Base-by-base conservation (phyloP, 2,797 vertebrate species). In the Aplochiton taeniatus region DNA sequence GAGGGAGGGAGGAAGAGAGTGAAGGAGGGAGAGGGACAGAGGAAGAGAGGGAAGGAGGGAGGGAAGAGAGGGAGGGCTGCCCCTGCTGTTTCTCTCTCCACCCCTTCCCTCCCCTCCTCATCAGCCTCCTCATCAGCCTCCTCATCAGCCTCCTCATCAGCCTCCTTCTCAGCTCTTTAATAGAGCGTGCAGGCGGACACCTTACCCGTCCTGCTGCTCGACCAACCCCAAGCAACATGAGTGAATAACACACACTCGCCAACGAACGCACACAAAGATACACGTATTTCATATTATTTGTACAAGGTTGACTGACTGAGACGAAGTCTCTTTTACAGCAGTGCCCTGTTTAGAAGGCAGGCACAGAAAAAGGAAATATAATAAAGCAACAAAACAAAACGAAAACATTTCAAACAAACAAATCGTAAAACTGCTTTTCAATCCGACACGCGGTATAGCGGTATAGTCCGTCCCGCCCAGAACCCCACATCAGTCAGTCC, bases 141-240 rank as follows among this genome's bases (percentile, higher is more conserved):
- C 19, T 12, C 75, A 72, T 62, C n/a, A 65, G 61, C 70, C 76
- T 75, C 66, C 69, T 65, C 43, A 16, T 47, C 58, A 50, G 17
- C 12, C 41, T 67, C 48, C 2, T 19, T 79, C 72, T 76, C 79
- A 71, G 78, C 81, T 89, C 78, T 82, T 91, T 90, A 87, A 85
- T 83, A 81, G 75, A 69, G 55, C 78, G 74, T 84, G 77, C n/a
- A 12, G 31, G 31, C 16, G 45, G 49, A 77, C 75, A 73, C 74
- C 75, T 73, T 13, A 17, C 77, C 74, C 73, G 65, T 79, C 62
- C 59, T 73, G 68, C 55, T 73, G 71, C 67, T 74, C 66, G 8
- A 77, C 87, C 82, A 77, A 68, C 77, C 80, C 13, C 81, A 74
- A 19, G 72, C 44, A n/a, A 52, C 58, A 60, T 61, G 31, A 55